Evolutionary conservation across 2,113 vertebrate species (phyloP).

Genomic region (Cheilinus undulatus): DNA sequence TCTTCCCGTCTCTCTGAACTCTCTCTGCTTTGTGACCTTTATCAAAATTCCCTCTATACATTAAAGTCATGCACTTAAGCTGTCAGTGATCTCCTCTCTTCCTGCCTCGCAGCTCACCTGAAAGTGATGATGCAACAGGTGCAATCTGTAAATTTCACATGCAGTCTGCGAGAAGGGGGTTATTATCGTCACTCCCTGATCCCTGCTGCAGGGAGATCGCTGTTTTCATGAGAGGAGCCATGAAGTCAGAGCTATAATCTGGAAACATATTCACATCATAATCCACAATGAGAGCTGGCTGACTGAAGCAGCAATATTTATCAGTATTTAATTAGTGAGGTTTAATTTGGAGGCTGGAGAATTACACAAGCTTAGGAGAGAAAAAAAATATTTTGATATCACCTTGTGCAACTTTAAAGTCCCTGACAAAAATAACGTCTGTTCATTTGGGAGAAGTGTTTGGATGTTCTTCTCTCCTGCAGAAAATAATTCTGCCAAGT

Average conservation of each 20-base stretch:
- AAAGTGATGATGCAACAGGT: conserved; percentile 19
- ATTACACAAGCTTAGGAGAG: background rate
- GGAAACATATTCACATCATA: background rate
- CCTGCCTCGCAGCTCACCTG: background rate
- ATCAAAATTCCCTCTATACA: background rate
- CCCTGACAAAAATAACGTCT: background rate
- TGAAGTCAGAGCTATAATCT: conserved; percentile 3
- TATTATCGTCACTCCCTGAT: conserved; percentile 6
- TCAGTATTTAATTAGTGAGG: background rate
- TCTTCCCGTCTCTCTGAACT: background rate
- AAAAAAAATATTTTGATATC: background rate
- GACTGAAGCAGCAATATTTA: conserved; percentile 3
- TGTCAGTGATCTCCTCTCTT: conserved; percentile 4
- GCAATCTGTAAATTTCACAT: conserved; percentile 24
- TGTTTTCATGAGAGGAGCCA: conserved; percentile 1
- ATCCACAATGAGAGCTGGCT: background rate
- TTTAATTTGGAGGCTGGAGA: background rate
- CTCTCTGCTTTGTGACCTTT: background rate
- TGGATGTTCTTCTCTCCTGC: background rate
- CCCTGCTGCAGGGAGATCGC: background rate
- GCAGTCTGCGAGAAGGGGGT: background rate
- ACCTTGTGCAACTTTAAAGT: background rate
- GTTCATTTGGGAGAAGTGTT: background rate
- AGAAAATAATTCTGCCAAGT: background rate
- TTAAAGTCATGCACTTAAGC: background rate